A percentile compares a stretch with the other conserved stretches of the same genome.
phyloP scores from a whole-genome alignment of 92 coral and sea anemone genomes.

The Zoanthus sociatus region DNA sequence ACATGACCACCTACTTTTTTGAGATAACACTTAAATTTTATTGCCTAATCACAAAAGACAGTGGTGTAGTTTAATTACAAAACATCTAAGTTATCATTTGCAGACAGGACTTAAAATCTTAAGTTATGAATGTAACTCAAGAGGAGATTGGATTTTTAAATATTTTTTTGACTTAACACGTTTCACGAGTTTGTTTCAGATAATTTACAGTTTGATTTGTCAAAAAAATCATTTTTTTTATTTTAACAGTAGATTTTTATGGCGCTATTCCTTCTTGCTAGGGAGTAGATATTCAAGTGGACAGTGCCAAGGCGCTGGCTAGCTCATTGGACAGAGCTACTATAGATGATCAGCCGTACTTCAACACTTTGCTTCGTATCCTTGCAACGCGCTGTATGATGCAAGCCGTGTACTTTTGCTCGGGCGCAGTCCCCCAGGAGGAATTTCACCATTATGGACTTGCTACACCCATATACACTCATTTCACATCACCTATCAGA shows the following conservation, averaged over 20 bases:
- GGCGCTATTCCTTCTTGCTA: conserved; percentile 7
- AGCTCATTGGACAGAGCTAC: conserved; percentile 84
- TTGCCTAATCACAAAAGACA: too few relatives aligned
- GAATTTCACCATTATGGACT: conserved; percentile 94
- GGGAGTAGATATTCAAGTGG: conserved; percentile 87
- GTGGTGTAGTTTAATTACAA: too few relatives aligned
- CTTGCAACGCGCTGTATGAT: conserved; percentile 99
- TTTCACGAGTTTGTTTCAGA: too few relatives aligned
- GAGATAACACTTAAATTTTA: too few relatives aligned
- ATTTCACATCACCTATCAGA: conserved; percentile 98
- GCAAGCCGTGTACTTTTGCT: conserved; percentile 99
- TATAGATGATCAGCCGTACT: conserved; percentile 89
- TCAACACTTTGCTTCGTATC: conserved; percentile 96
- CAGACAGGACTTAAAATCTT: too few relatives aligned
- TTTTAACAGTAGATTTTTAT: background rate
- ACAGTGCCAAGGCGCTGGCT: conserved; percentile 93
- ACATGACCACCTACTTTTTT: too few relatives aligned
- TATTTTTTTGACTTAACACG: too few relatives aligned
- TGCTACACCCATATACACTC: conserved; percentile 98
- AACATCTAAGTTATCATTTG: too few relatives aligned
- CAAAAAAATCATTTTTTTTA: too few relatives aligned
- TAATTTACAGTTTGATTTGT: background rate
- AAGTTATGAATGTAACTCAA: too few relatives aligned
- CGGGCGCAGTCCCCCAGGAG: conserved; percentile 91
- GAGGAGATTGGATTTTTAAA: too few relatives aligned